Conservation (phyloP, 2,113 vertebrate genomes). For the Glaucidium brasilianum region DNA sequence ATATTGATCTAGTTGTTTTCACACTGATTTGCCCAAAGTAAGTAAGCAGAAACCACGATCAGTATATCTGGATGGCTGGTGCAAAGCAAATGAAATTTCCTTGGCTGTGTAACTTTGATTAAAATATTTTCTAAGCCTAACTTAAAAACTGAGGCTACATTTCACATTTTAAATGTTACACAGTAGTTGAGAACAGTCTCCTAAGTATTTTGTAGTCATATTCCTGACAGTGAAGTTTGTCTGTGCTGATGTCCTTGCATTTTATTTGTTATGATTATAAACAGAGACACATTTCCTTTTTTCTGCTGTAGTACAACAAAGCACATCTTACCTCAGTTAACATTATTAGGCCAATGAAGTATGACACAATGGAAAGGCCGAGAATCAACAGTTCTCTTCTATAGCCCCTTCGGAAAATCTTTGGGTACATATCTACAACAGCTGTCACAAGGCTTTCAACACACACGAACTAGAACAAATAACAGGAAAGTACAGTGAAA, state of each 20-base stretch:
- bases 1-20: neutral
- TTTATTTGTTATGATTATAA: neutral
- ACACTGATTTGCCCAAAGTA: neutral
- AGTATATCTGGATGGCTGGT: neutral
- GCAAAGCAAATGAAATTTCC: neutral
- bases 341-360: constrained; percentile 93
- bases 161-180: neutral
- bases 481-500: neutral
- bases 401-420: constrained; percentile 93
- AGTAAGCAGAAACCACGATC: neutral
- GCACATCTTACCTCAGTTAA: constrained; percentile 87
- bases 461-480: constrained; percentile 88
- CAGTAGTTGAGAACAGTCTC: neutral
- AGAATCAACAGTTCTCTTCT: constrained; percentile 92
- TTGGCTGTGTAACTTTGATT: neutral
- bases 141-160: neutral
- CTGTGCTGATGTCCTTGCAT: neutral
- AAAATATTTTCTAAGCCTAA: neutral
- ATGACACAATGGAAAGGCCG: constrained; percentile 87
- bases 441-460: constrained; percentile 97
- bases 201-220: neutral
- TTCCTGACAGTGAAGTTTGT: neutral
- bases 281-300: neutral
- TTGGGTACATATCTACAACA: constrained; percentile 96
- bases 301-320: neutral